A percentile compares a stretch with the other conserved stretches of the same genome.
Evolutionary conservation across 2,797 vertebrate species (phyloP).

Genomic region (Siniperca obscura): DNA sequence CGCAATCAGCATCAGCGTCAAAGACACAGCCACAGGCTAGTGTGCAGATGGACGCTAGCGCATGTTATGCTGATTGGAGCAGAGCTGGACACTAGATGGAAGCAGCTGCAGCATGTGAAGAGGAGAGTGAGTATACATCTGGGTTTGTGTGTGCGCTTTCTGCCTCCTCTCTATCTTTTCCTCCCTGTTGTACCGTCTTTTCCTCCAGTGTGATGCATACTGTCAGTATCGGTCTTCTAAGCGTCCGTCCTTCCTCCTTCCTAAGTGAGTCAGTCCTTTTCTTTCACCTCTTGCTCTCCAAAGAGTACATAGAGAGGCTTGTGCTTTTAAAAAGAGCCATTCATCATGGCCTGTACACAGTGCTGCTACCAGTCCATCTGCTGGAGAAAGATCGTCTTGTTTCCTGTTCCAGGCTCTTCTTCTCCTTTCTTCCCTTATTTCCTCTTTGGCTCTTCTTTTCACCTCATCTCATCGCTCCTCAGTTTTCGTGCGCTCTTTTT

Average conservation of each 20-base stretch:
- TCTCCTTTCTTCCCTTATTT: neutral
- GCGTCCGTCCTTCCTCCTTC: slow-evolving; percentile 13
- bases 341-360: slow-evolving; percentile 29
- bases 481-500: neutral
- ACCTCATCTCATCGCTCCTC: neutral
- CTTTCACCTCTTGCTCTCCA: slow-evolving; percentile 29
- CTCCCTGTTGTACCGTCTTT: neutral
- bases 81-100: slow-evolving; percentile 58
- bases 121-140: slow-evolving; percentile 25
- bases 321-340: slow-evolving; percentile 32
- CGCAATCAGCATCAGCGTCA: slow-evolving; percentile 71
- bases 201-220: slow-evolving; percentile 16
- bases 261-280: slow-evolving; percentile 5
- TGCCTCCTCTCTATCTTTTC: neutral
- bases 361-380: slow-evolving; percentile 40
- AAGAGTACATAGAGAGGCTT: slow-evolving; percentile 19
- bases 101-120: slow-evolving; percentile 44
- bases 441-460: neutral
- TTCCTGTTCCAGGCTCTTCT: neutral
- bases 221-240: slow-evolving; percentile 17
- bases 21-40: slow-evolving; percentile 47
- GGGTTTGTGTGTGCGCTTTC: slow-evolving; percentile 16
- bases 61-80: slow-evolving; percentile 41
- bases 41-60: slow-evolving; percentile 16
- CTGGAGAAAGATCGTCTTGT: slow-evolving; percentile 1